Base-by-base conservation (phyloP, 2,113 vertebrate genomes). In the Onychostoma macrolepis region DNA sequence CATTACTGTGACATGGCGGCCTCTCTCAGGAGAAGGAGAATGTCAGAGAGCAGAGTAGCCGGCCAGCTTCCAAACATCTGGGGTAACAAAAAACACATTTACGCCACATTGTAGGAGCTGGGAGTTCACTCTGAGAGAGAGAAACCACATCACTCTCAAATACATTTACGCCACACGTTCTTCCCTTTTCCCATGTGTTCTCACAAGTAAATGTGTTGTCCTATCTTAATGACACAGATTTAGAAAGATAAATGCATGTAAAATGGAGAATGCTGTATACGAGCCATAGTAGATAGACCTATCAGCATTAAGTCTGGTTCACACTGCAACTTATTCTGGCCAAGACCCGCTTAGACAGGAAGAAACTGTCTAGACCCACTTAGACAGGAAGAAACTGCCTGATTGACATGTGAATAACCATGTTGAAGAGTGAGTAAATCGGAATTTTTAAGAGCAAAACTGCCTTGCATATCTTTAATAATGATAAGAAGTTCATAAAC, bases 1-100 rank as follows among this genome's bases (percentile, higher is more conserved):
- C 93, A 95, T 96, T 95, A 96, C 92, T 91, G 94, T 91, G 94
- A 95, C 95, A 95, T 94, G 92, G 92, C 92, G 93, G 88, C 90
- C 93, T 94, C 95, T 94, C 93, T 4, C 79, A 93, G 92, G 94
- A 94, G 92, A 92, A 92, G 87, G 92, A 90, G 94, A 94, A 95
- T 96, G 94, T 95, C 93, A 93, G 93, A 93, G 91, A 91, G 89
- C 92, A 63, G 91, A 93, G 53, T 21, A 93, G 90, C 87, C 48
- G 85, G 92, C 91, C 92, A 89, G 94, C 92, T 94, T 93, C 93
- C 93, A 94, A 95, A 95, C 95, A 95, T 95, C 93, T 95, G 94
- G 94, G 90, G 91, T 92, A 94, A 95, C 93, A 93, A 92, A 71
- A 94, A 95, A 94, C 94, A 93, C 86, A 88, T 93, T 92, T 93